phyloP scores from a whole-genome alignment of 1,140 invertebrate genomes.

The Achatina immaculata region DNA sequence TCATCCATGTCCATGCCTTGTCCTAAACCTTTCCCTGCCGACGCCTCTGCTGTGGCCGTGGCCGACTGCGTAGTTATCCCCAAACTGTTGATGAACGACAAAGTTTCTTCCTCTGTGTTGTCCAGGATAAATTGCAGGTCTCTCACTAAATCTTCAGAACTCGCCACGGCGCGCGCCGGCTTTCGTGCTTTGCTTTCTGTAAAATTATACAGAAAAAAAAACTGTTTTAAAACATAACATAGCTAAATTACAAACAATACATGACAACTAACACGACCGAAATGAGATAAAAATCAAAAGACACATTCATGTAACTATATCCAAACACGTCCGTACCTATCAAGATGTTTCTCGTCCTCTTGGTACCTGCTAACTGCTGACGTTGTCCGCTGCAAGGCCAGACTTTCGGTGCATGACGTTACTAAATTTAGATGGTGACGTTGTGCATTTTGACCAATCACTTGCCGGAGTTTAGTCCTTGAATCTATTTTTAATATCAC shows the following conservation, averaged over 20 bases:
- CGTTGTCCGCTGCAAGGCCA: too few relatives aligned
- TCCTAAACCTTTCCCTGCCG: not conserved
- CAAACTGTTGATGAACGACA: not conserved
- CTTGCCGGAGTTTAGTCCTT: not conserved
- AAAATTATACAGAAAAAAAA: too few relatives aligned
- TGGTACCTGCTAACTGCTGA: too few relatives aligned
- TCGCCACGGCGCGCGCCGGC: conserved; percentile 5
- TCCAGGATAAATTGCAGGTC: not conserved
- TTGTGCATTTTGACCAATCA: not conserved
- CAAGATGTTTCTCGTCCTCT: too few relatives aligned
- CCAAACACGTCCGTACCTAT: too few relatives aligned
- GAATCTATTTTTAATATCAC: not conserved
- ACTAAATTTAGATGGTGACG: conserved; percentile 1
- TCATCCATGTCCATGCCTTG: not conserved
- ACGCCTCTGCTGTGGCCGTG: conserved; percentile 18
- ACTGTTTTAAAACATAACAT: too few relatives aligned
- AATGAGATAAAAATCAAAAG: too few relatives aligned
- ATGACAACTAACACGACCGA: too few relatives aligned
- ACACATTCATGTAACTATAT: too few relatives aligned
- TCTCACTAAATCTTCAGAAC: not conserved
- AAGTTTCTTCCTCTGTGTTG: not conserved
- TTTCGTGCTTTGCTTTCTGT: too few relatives aligned
- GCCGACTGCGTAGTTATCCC: not conserved
- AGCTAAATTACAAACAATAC: too few relatives aligned
- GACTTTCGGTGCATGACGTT: too few relatives aligned